Conservation (phyloP, 2,797 vertebrate species). For the Luscinia luscinia region DNA sequence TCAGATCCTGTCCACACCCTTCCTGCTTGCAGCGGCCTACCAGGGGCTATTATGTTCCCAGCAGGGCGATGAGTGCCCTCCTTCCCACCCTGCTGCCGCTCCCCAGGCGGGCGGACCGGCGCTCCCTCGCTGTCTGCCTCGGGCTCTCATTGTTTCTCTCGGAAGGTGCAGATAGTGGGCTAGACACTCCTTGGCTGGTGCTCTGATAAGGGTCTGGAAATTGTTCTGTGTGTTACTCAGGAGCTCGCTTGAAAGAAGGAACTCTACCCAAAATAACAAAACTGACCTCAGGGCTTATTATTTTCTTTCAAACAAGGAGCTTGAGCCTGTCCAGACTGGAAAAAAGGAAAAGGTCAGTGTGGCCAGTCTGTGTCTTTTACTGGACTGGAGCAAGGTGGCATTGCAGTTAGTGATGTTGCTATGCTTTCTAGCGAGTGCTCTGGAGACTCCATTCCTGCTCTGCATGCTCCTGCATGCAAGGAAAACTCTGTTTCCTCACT, state of each 20-base stretch:
- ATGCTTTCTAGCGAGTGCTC: background rate
- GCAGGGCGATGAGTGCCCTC: constrained; percentile 69
- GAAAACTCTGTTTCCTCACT: background rate
- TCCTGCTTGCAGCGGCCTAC: constrained; percentile 83
- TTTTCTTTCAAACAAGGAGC: background rate
- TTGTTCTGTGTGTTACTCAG: constrained; percentile 70
- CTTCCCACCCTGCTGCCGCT: constrained; percentile 65
- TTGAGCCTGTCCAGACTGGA: background rate
- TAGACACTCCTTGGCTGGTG: constrained; percentile 77
- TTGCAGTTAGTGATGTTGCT: background rate
- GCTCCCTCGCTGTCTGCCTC: constrained; percentile 67
- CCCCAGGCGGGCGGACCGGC: constrained; percentile 40
- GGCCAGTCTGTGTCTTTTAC: background rate
- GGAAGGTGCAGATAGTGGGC: constrained; percentile 75
- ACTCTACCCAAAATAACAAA: constrained; percentile 52
- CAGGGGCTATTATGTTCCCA: constrained; percentile 82
- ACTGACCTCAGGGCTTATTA: constrained; percentile 19
- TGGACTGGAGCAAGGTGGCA: background rate
- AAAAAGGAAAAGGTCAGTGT: background rate
- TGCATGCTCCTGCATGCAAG: background rate
- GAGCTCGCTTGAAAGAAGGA: constrained; percentile 57
- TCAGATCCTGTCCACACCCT: constrained; percentile 88
- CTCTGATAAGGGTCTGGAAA: constrained; percentile 78
- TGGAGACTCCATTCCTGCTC: background rate
- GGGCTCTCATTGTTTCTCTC: constrained; percentile 75